These are phyloP conservation scores for Pristionchus fissidentatus DNA, from an alignment of 2,888 invertebrate species.

Conservation along the genomic window DNA sequence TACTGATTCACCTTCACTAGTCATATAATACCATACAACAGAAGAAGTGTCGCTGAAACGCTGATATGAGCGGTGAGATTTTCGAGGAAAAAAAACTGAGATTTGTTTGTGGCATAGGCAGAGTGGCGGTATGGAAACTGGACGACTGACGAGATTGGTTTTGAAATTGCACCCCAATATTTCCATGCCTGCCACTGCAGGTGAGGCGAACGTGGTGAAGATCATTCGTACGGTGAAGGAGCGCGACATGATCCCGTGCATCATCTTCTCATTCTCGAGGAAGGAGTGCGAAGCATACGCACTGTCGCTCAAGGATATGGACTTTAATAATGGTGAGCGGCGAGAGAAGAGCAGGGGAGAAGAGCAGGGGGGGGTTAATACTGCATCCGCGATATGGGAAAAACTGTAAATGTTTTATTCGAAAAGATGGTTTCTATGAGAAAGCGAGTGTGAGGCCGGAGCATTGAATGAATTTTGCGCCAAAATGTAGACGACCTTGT, in stretches of 20 bases:
- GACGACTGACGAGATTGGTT: no score
- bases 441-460: background rate
- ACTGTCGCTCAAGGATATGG: slow-evolving; percentile 94
- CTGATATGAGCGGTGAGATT: no score
- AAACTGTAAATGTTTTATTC: background rate
- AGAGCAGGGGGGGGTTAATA: background rate
- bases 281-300: slow-evolving; percentile 98
- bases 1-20: no score
- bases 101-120: no score
- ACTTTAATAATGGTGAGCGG: slow-evolving; percentile 88
- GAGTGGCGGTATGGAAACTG: no score
- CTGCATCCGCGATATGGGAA: background rate
- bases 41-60: no score
- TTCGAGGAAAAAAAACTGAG: no score
- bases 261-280: slow-evolving; percentile 98
- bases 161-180: no score
- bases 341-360: background rate
- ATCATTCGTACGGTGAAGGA: slow-evolving; percentile 99
- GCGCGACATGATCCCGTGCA: slow-evolving; percentile 95
- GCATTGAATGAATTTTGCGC: background rate
- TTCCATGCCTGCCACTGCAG: slow-evolving; percentile 73
- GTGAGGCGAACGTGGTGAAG: slow-evolving; percentile 89
- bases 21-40: no score
- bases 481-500: no score
- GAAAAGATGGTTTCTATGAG: background rate